These are phyloP conservation scores for Gambusia affinis DNA, from an alignment of 2,113 vertebrate genomes.

Conservation along the genomic window DNA sequence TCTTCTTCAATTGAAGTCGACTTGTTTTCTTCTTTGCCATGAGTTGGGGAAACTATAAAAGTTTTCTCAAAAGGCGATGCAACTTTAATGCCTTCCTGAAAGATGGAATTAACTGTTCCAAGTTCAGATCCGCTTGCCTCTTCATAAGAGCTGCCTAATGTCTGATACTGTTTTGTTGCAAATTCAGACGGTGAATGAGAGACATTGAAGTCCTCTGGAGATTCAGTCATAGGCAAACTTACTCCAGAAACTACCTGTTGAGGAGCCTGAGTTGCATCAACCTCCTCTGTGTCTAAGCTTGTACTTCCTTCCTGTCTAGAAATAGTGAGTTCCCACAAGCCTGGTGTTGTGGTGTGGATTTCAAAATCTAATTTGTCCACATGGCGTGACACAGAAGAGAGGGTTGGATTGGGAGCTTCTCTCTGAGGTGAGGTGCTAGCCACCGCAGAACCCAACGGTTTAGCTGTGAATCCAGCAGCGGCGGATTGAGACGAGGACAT, in stretches of 20 bases:
- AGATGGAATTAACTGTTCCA: slow-evolving; percentile 16
- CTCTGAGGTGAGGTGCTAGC: slow-evolving; percentile 21
- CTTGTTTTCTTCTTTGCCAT: slow-evolving; percentile 5
- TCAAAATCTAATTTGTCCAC: slow-evolving; percentile 19
- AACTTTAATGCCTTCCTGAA: slow-evolving; percentile 20
- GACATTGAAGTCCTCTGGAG: not conserved
- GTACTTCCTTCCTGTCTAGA: slow-evolving; percentile 63
- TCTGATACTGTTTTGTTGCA: slow-evolving; percentile 14
- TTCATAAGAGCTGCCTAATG: slow-evolving; percentile 44
- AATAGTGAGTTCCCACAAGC: slow-evolving; percentile 39
- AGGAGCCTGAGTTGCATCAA: slow-evolving; percentile 20
- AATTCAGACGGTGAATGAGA: slow-evolving; percentile 20
- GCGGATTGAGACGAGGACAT: slow-evolving; percentile 29
- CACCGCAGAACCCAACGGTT: slow-evolving; percentile 13
- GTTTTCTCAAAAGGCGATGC: slow-evolving; percentile 9
- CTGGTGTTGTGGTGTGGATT: slow-evolving; percentile 33
- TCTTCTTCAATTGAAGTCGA: slow-evolving; percentile 7
- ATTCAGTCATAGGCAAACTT: slow-evolving; percentile 12
- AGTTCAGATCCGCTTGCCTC: slow-evolving; percentile 56
- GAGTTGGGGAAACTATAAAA: not conserved
- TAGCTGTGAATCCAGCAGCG: slow-evolving; percentile 21
- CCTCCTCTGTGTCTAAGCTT: slow-evolving; percentile 54
- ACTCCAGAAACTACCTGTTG: slow-evolving; percentile 24
- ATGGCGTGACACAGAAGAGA: slow-evolving; percentile 10
- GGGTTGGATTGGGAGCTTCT: slow-evolving; percentile 6